Evolutionary conservation across 2,113 vertebrate genomes (phyloP).

Genomic region (Girardinichthys multiradiatus): DNA sequence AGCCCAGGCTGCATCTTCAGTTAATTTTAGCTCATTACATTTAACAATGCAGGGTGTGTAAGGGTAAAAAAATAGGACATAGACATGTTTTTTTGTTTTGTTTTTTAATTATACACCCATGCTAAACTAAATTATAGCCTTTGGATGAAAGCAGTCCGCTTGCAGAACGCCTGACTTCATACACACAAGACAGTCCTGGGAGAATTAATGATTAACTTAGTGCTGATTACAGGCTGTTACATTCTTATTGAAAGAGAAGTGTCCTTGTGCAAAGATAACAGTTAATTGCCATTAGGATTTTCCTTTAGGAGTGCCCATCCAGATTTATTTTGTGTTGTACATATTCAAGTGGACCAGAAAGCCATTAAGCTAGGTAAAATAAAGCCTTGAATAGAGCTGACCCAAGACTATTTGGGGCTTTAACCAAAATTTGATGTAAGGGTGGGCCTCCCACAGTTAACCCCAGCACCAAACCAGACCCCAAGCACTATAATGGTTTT

Average conservation of each 20-base stretch:
- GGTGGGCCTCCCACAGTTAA: too few relatives aligned
- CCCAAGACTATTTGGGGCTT: too few relatives aligned
- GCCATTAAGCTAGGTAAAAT: conserved; percentile 49
- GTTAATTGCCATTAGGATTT: conserved; percentile 49
- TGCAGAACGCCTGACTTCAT: conserved; percentile 30
- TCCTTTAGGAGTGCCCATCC: conserved; percentile 36
- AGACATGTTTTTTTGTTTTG: conserved; percentile 43
- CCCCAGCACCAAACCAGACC: too few relatives aligned
- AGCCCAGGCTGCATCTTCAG: conserved; percentile 23
- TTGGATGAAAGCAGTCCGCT: conserved; percentile 37
- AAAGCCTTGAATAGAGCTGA: conserved; percentile 48
- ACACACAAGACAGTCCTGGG: conserved; percentile 17
- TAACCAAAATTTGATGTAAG: too few relatives aligned
- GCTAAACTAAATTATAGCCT: conserved; percentile 54
- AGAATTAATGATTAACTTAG: conserved; percentile 62
- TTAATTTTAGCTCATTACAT: conserved; percentile 59
- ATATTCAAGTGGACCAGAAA: conserved; percentile 65
- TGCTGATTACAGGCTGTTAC: conserved; percentile 49
- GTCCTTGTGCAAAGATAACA: conserved; percentile 70
- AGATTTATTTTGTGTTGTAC: conserved; percentile 50
- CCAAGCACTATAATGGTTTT: too few relatives aligned
- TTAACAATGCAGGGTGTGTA: conserved; percentile 21
- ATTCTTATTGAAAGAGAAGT: conserved; percentile 55
- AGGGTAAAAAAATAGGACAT: conserved; percentile 20
- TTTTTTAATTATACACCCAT: conserved; percentile 36